A percentile compares a stretch with the other conserved stretches of the same genome.
Conservation (phyloP, 2,888 invertebrate genomes). For the Leptodirus hochenwartii region DNA sequence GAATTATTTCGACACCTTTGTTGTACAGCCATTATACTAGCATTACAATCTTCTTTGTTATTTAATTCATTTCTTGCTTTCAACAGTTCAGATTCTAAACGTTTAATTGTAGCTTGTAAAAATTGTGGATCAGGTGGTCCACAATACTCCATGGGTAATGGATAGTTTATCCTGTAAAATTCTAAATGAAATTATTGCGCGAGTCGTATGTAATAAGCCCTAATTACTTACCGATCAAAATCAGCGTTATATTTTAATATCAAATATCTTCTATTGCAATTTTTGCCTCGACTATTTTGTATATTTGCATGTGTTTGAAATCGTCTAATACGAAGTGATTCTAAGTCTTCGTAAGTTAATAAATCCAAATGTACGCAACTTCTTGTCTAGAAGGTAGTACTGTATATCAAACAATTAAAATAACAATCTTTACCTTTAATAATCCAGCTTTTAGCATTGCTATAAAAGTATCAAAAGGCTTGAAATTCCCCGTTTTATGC, state of each 20-base stretch:
- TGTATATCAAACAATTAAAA: no score
- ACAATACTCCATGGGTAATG: conserved; percentile 33
- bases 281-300: conserved; percentile 14
- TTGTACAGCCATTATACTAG: not conserved
- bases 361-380: conserved; percentile 32
- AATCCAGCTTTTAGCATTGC: conserved; percentile 35
- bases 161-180: conserved; percentile 32
- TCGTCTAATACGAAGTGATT: conserved; percentile 26
- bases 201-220: no score
- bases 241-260: conserved; percentile 35
- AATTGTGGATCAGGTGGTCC: conserved; percentile 32
- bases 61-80: conserved; percentile 20
- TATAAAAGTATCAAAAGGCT: conserved; percentile 33
- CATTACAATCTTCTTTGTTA: not conserved
- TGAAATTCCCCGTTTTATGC: conserved; percentile 35
- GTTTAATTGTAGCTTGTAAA: conserved; percentile 30
- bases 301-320: conserved; percentile 18
- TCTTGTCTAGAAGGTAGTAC: conserved; percentile 26
- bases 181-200: no score
- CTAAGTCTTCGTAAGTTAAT: conserved; percentile 32
- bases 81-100: conserved; percentile 28
- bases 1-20: not conserved
- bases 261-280: conserved; percentile 30
- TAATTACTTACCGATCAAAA: conserved; percentile 28
- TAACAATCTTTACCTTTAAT: conserved; percentile 31